phyloP scores from a whole-genome alignment of 1,140 invertebrate genomes.

The Apis laboriosa region DNA sequence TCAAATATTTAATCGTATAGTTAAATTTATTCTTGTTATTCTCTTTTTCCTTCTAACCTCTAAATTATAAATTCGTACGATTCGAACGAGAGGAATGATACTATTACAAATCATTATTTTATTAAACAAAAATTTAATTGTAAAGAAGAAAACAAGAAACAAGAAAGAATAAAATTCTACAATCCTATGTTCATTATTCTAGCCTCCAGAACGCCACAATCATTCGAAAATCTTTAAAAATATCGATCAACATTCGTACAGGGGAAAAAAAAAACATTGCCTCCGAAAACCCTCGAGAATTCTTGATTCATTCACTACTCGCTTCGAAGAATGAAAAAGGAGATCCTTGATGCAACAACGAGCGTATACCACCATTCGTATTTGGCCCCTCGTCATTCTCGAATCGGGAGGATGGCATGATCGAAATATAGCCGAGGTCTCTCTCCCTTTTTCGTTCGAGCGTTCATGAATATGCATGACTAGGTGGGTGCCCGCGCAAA shows the following conservation, averaged over 20 bases:
- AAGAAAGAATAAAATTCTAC: too few species aligned
- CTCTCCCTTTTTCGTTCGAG: constrained; percentile 25
- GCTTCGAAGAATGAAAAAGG: background rate
- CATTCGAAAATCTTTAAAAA: background rate
- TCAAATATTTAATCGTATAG: too few species aligned
- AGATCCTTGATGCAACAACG: constrained; percentile 25
- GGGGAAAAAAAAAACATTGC: background rate
- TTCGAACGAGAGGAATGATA: too few species aligned
- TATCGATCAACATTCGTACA: background rate
- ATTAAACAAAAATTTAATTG: background rate
- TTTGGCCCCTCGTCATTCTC: constrained; percentile 50
- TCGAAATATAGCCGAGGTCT: constrained; percentile 55
- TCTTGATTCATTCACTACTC: background rate
- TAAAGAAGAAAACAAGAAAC: background rate
- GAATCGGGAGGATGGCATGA: constrained; percentile 51
- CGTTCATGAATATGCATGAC: constrained; percentile 69
- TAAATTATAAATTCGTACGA: too few species aligned
- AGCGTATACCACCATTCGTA: constrained; percentile 24
- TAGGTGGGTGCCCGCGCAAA: constrained; percentile 60
- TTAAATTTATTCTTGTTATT: too few species aligned
- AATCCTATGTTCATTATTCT: too few species aligned
- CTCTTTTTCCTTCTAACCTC: too few species aligned
- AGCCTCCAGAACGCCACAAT: background rate
- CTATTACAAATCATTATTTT: too few species aligned
- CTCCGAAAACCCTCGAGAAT: background rate